Percentiles rank a stretch among this genome's conserved stretches.
These are phyloP conservation scores for Mythimna impura DNA, from an alignment of 2,888 invertebrate genomes.

Conservation along the genomic window DNA sequence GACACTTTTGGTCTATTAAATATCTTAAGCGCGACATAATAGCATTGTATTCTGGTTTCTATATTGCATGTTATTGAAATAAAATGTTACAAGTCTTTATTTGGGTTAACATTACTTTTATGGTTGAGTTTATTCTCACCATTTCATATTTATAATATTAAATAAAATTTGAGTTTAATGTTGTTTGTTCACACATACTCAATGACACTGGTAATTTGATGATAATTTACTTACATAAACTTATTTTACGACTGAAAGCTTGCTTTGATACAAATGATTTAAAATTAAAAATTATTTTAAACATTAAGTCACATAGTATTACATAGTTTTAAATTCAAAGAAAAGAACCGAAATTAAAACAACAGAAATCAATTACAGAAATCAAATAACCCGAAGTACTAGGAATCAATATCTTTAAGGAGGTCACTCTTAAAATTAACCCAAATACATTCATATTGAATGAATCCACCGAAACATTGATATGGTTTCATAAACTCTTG, in stretches of 20 bases:
- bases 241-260: slow-evolving; percentile 19
- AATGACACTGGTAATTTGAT: slow-evolving; percentile 23
- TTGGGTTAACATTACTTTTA: slow-evolving; percentile 70
- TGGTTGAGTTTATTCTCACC: slow-evolving; percentile 27
- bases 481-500: slow-evolving; percentile 46
- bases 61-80: slow-evolving; percentile 64
- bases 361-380: neutral
- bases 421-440: slow-evolving; percentile 59
- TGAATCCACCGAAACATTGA: slow-evolving; percentile 34
- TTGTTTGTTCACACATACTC: slow-evolving; percentile 29
- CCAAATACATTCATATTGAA: slow-evolving; percentile 38
- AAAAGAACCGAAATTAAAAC: neutral
- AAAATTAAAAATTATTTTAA: neutral
- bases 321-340: neutral
- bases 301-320: neutral
- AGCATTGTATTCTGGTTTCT: slow-evolving; percentile 59
- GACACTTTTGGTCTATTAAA: slow-evolving; percentile 76
- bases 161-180: slow-evolving; percentile 54
- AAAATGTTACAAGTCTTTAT: slow-evolving; percentile 70
- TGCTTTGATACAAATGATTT: neutral
- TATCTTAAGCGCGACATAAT: slow-evolving; percentile 65
- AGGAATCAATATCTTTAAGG: slow-evolving; percentile 36
- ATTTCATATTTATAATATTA: slow-evolving; percentile 9
- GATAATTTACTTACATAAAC: neutral
- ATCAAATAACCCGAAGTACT: slow-evolving; percentile 10